Evolutionary conservation across 2,797 vertebrate species (phyloP).

Genomic region (Tamandua tetradactyla): DNA sequence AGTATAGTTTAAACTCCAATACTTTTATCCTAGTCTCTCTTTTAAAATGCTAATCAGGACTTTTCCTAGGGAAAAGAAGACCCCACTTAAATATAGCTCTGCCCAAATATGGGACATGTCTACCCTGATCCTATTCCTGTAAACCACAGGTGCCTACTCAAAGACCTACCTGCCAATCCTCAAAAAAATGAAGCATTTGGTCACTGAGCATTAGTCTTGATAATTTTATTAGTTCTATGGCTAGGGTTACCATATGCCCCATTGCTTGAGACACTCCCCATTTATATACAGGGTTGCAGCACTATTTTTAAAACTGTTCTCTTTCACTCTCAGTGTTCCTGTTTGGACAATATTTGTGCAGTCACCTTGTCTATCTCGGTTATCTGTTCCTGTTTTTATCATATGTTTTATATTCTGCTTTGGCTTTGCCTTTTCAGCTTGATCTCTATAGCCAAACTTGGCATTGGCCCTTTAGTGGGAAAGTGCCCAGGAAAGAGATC

Average conservation of each 20-base stretch:
- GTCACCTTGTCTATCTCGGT: background rate
- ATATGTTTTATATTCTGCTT: background rate
- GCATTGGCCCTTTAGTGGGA: background rate
- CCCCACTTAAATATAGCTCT: background rate
- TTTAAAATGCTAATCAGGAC: conserved; percentile 45
- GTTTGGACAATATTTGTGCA: background rate
- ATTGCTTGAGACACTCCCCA: background rate
- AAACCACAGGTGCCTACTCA: background rate
- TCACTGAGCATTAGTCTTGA: background rate
- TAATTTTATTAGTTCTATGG: background rate
- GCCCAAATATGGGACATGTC: background rate
- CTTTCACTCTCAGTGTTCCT: background rate
- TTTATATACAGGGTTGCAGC: background rate
- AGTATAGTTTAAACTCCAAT: conserved; percentile 43
- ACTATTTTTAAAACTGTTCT: background rate
- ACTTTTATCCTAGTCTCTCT: background rate
- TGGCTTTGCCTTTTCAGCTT: background rate
- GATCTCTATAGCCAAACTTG: background rate
- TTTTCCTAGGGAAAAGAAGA: background rate
- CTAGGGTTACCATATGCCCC: background rate
- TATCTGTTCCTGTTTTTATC: no score
- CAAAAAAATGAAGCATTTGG: background rate
- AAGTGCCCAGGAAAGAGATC: background rate
- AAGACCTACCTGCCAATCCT: background rate
- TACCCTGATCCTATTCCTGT: background rate